A percentile compares a stretch with the other conserved stretches of the same genome.
These are phyloP conservation scores for Sinelater perroti DNA, from an alignment of 2,888 invertebrate species.

Conservation along the genomic window DNA sequence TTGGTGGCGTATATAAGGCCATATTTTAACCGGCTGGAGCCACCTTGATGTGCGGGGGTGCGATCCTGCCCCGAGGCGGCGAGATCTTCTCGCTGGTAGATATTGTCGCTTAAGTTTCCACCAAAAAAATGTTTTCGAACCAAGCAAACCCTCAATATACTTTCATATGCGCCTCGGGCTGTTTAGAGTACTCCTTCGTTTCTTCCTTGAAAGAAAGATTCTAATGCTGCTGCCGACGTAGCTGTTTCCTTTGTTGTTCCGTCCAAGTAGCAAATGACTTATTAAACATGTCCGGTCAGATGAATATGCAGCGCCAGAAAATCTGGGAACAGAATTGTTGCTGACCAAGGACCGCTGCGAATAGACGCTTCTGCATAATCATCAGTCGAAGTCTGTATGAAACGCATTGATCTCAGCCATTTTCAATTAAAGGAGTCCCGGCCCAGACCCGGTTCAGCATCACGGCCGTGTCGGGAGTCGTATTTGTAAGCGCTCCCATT, in stretches of 20 bases:
- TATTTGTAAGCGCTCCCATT: conserved; percentile 49
- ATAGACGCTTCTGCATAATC: conserved; percentile 53
- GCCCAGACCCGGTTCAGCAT: conserved; percentile 13
- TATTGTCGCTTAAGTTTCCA: conserved; percentile 54
- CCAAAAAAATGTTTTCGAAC: conserved; percentile 53
- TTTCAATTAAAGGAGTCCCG: conserved; percentile 25
- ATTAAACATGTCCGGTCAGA: no score
- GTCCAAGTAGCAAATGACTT: no score
- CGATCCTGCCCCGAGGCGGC: conserved; percentile 48
- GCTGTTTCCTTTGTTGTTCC: no score
- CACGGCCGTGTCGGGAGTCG: conserved; percentile 13
- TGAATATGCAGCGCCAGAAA: no score
- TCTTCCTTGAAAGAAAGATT: conserved; percentile 44
- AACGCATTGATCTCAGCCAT: conserved; percentile 52
- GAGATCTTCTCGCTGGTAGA: conserved; percentile 50
- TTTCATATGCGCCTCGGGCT: conserved; percentile 48
- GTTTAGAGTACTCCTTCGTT: conserved; percentile 48
- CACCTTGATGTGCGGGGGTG: conserved; percentile 51
- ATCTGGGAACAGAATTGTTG: no score
- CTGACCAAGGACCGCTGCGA: conserved; percentile 54
- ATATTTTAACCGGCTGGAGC: conserved; percentile 53
- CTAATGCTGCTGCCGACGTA: conserved; percentile 15
- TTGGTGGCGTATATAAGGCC: conserved; percentile 51
- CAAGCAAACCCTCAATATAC: conserved; percentile 50
- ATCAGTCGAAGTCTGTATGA: conserved; percentile 54